These are phyloP conservation scores for Teleogryllus occipitalis DNA, from an alignment of 1,140 invertebrate genomes.

Conservation along the genomic window DNA sequence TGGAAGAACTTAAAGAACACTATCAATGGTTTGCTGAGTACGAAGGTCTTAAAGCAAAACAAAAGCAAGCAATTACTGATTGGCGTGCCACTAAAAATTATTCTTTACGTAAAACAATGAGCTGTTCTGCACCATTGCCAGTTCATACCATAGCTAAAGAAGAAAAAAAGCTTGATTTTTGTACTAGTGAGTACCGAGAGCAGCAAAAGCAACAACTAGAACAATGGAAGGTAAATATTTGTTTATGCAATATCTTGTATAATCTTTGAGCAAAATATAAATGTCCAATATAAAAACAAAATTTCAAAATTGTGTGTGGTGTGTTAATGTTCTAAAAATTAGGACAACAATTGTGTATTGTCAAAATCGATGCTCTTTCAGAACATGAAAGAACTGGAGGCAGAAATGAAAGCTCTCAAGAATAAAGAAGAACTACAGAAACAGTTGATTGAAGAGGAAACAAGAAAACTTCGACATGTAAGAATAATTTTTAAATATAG, in stretches of 20 bases:
- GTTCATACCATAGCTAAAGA: background rate
- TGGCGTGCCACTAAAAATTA: background rate
- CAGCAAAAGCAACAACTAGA: conserved; percentile 13
- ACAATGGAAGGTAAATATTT: conserved; percentile 6
- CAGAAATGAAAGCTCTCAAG: background rate
- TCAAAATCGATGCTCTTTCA: background rate
- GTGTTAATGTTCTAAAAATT: too few relatives aligned
- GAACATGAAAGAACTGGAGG: background rate
- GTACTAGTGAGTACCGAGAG: background rate
- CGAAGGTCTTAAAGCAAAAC: conserved; percentile 6
- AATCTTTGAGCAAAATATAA: background rate
- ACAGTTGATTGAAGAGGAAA: background rate
- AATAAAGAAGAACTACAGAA: background rate
- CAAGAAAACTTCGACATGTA: background rate
- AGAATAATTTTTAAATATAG: background rate
- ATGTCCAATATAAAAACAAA: background rate
- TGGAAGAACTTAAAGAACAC: background rate
- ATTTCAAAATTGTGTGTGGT: background rate
- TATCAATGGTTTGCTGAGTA: conserved; percentile 8
- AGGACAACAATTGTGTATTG: too few relatives aligned
- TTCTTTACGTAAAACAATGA: background rate
- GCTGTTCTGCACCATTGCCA: background rate
- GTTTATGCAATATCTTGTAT: background rate
- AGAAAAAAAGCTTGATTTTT: background rate
- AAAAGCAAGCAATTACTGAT: conserved; percentile 14